Conservation (phyloP, 35 echinoderm and acorn worm genomes). For the Ophiothrix spiculata region DNA sequence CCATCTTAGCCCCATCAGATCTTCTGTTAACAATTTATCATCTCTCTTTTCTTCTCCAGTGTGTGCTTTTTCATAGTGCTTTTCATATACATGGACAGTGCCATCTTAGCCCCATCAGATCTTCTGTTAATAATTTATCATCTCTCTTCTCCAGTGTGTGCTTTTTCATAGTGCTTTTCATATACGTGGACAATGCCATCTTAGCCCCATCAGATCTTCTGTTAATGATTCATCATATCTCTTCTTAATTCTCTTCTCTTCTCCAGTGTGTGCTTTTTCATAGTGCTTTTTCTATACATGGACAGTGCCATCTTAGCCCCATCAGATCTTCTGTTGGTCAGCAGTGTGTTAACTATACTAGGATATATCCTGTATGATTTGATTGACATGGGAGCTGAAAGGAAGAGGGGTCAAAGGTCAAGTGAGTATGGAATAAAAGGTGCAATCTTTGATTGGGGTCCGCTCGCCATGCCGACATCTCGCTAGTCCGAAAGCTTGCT, state of each 20-base stretch:
- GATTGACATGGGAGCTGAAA: slow-evolving; percentile 56
- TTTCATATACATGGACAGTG: slow-evolving; percentile 62
- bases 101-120: slow-evolving; percentile 26
- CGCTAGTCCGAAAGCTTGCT: too few relatives aligned
- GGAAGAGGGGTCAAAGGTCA: slow-evolving; percentile 56
- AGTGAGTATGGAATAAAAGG: slow-evolving; percentile 33
- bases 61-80: slow-evolving; percentile 85
- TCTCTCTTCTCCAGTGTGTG: slow-evolving; percentile 66
- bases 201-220: slow-evolving; percentile 52
- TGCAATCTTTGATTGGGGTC: background rate
- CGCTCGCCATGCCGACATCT: too few relatives aligned
- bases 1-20: slow-evolving; percentile 31
- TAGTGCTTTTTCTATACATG: slow-evolving; percentile 84
- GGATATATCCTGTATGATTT: slow-evolving; percentile 59
- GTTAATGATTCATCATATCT: background rate
- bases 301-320: slow-evolving; percentile 41
- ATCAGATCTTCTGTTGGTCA: slow-evolving; percentile 31
- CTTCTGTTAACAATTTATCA: slow-evolving; percentile 32
- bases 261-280: slow-evolving; percentile 81
- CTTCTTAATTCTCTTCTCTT: background rate
- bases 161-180: slow-evolving; percentile 76
- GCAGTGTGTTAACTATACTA: slow-evolving; percentile 14
- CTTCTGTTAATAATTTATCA: slow-evolving; percentile 40
- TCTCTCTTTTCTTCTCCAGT: slow-evolving; percentile 33
- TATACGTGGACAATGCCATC: slow-evolving; percentile 53